Evolutionary conservation across 2,888 invertebrate species (phyloP), one percentile per base, ranked within the genome.

Genomic region (Pinctada fucata): DNA sequence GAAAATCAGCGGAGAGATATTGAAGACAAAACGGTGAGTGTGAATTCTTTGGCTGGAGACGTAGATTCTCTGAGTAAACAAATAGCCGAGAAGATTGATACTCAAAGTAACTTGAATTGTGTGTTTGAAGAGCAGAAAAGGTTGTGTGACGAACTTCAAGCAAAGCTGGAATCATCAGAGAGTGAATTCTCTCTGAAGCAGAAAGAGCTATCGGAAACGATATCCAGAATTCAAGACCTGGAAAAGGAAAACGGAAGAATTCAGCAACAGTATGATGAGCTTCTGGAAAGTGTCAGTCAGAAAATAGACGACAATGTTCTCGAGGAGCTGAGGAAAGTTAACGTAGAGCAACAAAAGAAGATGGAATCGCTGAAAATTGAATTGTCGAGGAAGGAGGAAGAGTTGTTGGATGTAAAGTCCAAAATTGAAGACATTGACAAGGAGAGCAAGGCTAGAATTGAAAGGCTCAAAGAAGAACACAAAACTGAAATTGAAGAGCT

Each of bases 341-440:
- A 49, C 16, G 51, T 51, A 2, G 78, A 79, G n/a, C 71, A 75
- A 3, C 52, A 58, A 50, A 74, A 72, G 45, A 76, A 75, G 51
- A 79, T 82, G 45, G 79, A 79, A 49, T 75, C 69, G 49, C 63
- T 82, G 45, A 50, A 79, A 31, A 65, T 51, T 48, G 48, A 49
- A 6, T 10, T 80, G 5, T 51, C 52, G 49, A 10, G 67, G n/a
- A 52, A 8, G 8, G 48, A 13, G 3, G 50, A 70, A 49, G 16
- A 31, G 31, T 13, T 69, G 13, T n/a, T 10, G 63, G 49, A 68
- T 16, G 47, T 47, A 31, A 72, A n/a, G 6, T 13, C 13, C 65
- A 58, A 5, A 49, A 70, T 48, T 45, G 3, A 48, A 65, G 72
- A 16, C 58, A 70, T n/a, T n/a, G 70, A 6, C 13, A 66, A 16